These are phyloP conservation scores for Hiodon tergisus DNA, from an alignment of 2,113 vertebrate species.

Conservation along the genomic window DNA sequence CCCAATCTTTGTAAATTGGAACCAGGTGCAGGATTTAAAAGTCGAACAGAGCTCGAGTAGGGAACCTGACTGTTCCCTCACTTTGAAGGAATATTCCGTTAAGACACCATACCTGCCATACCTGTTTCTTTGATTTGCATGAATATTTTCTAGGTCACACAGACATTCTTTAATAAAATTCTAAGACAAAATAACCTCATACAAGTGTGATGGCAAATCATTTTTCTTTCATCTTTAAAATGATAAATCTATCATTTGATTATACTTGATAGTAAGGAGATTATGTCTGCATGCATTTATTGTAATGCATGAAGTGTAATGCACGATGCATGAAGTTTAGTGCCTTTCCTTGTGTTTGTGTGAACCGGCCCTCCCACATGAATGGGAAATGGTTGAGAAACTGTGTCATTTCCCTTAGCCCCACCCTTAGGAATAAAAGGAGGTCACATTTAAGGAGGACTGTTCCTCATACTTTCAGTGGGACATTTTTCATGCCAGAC, in stretches of 20 bases:
- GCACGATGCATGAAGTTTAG: neutral
- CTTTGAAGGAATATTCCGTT: no score
- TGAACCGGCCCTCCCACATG: neutral
- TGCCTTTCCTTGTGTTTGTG: neutral
- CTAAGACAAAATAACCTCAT: no score
- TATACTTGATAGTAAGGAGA: neutral
- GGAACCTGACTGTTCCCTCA: no score
- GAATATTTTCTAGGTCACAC: no score
- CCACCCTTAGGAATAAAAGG: neutral
- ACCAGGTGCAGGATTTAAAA: neutral
- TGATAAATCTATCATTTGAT: neutral
- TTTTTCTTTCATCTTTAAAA: neutral
- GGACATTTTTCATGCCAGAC: neutral
- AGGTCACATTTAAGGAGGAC: neutral
- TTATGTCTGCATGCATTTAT: slow-evolving; percentile 4
- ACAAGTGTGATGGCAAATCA: neutral
- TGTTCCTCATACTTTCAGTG: neutral
- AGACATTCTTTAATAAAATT: no score
- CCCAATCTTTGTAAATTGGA: neutral
- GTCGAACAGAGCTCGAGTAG: no score
- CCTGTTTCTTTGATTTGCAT: no score
- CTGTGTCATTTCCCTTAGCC: neutral
- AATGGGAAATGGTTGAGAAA: neutral
- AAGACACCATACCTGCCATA: no score
- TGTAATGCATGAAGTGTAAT: neutral